Evolutionary conservation across 2,888 invertebrate species (phyloP).

Genomic region (Phengaris alcon): DNA sequence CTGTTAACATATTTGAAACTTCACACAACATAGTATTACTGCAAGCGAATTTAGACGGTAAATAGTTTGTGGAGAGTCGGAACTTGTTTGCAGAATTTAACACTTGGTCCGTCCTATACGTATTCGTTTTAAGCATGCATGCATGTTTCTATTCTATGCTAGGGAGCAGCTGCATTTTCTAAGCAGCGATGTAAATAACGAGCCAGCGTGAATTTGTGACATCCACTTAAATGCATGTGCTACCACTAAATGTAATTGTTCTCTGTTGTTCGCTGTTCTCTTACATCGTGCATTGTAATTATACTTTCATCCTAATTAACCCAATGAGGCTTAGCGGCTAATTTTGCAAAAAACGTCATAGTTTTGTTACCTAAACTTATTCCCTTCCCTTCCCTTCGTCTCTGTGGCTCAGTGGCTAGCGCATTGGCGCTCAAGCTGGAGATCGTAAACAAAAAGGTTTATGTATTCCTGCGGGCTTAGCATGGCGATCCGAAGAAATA

Average conservation of each 20-base stretch:
- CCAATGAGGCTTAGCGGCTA: neutral
- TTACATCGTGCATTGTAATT: slow-evolving; percentile 5
- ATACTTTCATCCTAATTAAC: slow-evolving; percentile 24
- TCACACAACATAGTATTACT: slow-evolving; percentile 33
- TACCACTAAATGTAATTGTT: slow-evolving; percentile 31
- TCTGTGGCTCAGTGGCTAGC: too few species aligned
- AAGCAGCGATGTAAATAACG: slow-evolving; percentile 36
- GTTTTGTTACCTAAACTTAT: neutral
- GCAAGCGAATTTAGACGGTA: slow-evolving; percentile 38
- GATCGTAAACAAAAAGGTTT: too few species aligned
- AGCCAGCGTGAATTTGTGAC: slow-evolving; percentile 39
- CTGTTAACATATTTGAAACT: slow-evolving; percentile 54
- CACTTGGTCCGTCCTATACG: slow-evolving; percentile 31
- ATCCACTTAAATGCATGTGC: slow-evolving; percentile 35
- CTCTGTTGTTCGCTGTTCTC: slow-evolving; percentile 18
- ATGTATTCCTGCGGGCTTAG: too few species aligned
- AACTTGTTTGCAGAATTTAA: slow-evolving; percentile 33
- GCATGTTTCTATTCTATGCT: slow-evolving; percentile 28
- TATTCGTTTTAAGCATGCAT: slow-evolving; percentile 34
- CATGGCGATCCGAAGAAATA: too few species aligned
- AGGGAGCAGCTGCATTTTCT: slow-evolving; percentile 38
- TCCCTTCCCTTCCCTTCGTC: too few species aligned
- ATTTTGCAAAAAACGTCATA: neutral
- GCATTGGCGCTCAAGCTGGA: too few species aligned
- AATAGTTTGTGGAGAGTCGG: slow-evolving; percentile 33